Conservation (phyloP, 2,888 invertebrate species). For the Eupithecia subumbrata region DNA sequence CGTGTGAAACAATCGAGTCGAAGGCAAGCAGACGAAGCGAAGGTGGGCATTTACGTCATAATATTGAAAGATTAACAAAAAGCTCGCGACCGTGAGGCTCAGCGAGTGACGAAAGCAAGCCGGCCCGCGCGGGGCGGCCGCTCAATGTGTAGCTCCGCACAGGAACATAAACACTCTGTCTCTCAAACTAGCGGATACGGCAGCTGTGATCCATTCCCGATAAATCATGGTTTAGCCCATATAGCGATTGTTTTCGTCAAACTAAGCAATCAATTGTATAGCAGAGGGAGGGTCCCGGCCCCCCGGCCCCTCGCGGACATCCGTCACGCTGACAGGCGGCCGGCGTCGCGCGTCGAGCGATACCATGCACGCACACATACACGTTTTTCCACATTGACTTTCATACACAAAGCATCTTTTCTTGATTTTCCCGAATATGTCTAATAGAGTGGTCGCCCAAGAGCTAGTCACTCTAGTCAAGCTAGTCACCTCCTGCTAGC, state of each 20-base stretch:
- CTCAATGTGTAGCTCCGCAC: background rate
- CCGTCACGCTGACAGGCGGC: background rate
- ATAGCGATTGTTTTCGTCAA: constrained; percentile 9
- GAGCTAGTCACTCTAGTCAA: no score
- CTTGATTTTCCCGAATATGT: background rate
- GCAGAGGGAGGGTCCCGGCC: background rate
- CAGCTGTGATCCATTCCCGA: background rate
- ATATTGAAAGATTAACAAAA: constrained; percentile 20
- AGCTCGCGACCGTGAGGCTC: constrained; percentile 11
- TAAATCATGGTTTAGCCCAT: constrained; percentile 5
- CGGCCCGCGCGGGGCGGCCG: background rate
- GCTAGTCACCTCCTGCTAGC: background rate
- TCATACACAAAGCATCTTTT: background rate
- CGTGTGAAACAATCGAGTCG: background rate
- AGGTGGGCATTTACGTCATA: constrained; percentile 26
- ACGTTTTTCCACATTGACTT: background rate
- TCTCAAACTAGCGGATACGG: background rate
- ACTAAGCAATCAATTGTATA: constrained; percentile 7
- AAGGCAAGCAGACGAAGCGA: constrained; percentile 17
- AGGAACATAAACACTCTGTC: no score
- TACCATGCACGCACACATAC: background rate
- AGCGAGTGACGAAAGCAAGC: constrained; percentile 18
- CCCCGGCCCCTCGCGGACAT: background rate
- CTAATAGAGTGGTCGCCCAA: background rate
- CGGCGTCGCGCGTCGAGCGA: background rate